Conservation (phyloP, 2,888 invertebrate genomes). For the Hoplodrina blanda region DNA sequence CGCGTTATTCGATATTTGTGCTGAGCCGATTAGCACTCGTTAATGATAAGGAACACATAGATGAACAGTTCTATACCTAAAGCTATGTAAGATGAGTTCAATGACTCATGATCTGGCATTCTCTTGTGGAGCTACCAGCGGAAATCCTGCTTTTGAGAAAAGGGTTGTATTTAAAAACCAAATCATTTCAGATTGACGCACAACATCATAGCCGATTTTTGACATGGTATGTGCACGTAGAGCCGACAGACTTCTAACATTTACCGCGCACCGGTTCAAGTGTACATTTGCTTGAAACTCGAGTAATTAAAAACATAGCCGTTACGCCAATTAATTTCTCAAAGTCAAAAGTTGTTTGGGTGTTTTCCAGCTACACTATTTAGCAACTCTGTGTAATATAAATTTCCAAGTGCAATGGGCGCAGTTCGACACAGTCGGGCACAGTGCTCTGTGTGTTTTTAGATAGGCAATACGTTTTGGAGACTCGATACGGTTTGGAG, state of each 20-base stretch:
- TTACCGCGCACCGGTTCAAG: constrained; percentile 57
- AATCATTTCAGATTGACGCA: not conserved
- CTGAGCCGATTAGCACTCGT: not conserved
- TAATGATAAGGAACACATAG: too few relatives aligned
- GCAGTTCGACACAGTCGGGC: constrained; percentile 31
- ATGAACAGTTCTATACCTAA: not conserved
- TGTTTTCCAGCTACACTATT: constrained; percentile 68
- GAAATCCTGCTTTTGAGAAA: not conserved
- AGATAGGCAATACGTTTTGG: constrained; percentile 67
- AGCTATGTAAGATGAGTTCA: not conserved
- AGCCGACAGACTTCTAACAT: constrained; percentile 44
- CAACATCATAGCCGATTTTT: not conserved
- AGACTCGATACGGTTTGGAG: constrained; percentile 79
- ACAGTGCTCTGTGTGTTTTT: constrained; percentile 52
- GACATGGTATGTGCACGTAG: constrained; percentile 17
- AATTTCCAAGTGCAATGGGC: constrained; percentile 7
- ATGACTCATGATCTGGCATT: not conserved
- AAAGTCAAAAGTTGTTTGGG: constrained; percentile 82
- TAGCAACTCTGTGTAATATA: constrained; percentile 51
- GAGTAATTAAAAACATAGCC: constrained; percentile 82
- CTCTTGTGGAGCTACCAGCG: not conserved
- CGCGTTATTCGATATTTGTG: too few relatives aligned
- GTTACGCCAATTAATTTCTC: constrained; percentile 89
- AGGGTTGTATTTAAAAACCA: too few relatives aligned
- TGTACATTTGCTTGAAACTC: constrained; percentile 72